Base-by-base conservation (phyloP, 2,113 vertebrate genomes). In the Dasyprocta punctata region DNA sequence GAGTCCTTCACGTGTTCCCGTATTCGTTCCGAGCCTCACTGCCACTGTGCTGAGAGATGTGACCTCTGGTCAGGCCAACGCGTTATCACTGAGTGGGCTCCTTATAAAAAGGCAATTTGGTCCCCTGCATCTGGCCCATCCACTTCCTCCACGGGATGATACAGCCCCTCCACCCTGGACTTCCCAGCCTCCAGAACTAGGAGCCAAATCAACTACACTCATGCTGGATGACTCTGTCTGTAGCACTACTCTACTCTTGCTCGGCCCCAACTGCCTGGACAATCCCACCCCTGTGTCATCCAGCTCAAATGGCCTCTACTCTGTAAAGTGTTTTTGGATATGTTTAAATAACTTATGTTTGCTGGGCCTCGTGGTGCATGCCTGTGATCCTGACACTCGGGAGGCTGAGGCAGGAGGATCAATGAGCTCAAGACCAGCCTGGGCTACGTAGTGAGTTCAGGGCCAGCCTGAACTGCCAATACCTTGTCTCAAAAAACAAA, bases 331-430 rank as follows among this genome's bases (percentile, higher is more conserved):
- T 83, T 47, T 38, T 16, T 78, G 0, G 24, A 65, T 69, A 58
- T 17, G 52, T 95, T 82, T 85, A 47, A 77, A 63, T 60, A 85
- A 84, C 44, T 61, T 7, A 81, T 65, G 19, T 30, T 71, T 90
- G 5, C 73, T 26, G 17, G 41, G 41, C 41, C 38, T 47, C 8
- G 12, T 28, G 41, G 11, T 8, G 13, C 11, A 77, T 1, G 4
- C 5, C 11, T 47, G 41, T 75, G 44, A 77, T 77, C 24, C 73
- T 47, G 11, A 41, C 41, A 24, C 41, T 47, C 2, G 1, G 24
- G 73, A 77, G 41, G 41, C 71, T 75, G 20, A 75, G 10, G 71
- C 71, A 75, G 41, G 41, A 44, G 71, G 71, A 44, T 44, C 22
- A 28, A 44, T 20, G 67, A 75, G 3, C 44, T 75, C 10, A 5